These are phyloP conservation scores for Dryobates pubescens DNA, from an alignment of 2,797 vertebrate species.

Conservation along the genomic window DNA sequence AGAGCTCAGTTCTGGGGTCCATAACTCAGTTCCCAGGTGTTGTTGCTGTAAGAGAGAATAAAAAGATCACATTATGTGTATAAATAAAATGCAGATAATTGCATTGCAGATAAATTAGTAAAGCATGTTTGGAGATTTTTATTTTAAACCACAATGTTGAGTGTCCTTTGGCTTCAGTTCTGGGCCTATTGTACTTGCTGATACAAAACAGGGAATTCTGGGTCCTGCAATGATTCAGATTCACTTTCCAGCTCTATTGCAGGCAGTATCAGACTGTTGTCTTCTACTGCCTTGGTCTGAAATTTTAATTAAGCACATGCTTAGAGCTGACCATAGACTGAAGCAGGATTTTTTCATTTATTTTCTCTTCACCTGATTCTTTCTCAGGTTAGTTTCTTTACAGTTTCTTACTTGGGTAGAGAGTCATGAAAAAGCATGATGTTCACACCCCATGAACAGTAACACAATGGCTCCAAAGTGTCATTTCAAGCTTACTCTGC, in stretches of 20 bases:
- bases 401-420: neutral
- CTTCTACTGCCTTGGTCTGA: neutral
- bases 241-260: neutral
- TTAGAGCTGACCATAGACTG: neutral
- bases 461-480: neutral
- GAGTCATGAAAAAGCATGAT: neutral
- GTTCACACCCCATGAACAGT: neutral
- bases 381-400: neutral
- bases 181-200: neutral
- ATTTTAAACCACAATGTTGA: neutral
- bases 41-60: slow-evolving; percentile 43
- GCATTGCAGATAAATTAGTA: slow-evolving; percentile 40
- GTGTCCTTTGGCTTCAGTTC: neutral
- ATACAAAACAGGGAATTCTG: neutral
- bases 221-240: neutral
- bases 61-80: slow-evolving; percentile 37
- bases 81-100: slow-evolving; percentile 40
- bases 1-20: slow-evolving; percentile 25
- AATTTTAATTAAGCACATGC: neutral
- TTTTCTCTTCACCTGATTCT: neutral
- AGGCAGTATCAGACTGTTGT: neutral
- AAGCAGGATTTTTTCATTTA: neutral
- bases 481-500: neutral
- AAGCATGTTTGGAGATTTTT: slow-evolving; percentile 10
- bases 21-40: slow-evolving; percentile 21